phyloP scores from a whole-genome alignment of 2,797 vertebrate species.

The Macropus fuliginosus region DNA sequence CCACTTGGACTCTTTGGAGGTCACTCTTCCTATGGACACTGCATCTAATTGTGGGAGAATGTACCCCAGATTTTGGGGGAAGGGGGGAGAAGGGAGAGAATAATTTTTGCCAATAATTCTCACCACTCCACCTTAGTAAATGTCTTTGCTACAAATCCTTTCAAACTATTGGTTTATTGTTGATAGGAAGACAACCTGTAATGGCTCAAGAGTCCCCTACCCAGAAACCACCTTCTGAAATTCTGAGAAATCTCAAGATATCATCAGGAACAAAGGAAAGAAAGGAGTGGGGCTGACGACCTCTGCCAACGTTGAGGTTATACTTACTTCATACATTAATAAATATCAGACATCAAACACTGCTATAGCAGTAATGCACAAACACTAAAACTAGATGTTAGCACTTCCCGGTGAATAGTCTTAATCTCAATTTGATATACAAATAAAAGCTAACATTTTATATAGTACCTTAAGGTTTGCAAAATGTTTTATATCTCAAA shows the following conservation, averaged over 20 bases:
- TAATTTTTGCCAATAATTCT: neutral
- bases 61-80: neutral
- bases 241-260: too few species aligned
- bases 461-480: neutral
- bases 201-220: neutral
- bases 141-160: neutral
- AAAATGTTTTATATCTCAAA: conserved; percentile 40
- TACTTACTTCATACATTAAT: conserved; percentile 27
- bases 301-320: too few species aligned
- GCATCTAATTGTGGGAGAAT: neutral
- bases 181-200: neutral
- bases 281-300: too few species aligned
- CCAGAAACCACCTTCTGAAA: too few species aligned
- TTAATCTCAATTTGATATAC: conserved; percentile 31
- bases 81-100: neutral
- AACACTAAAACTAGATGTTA: conserved; percentile 40
- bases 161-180: neutral
- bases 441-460: neutral
- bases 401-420: conserved; percentile 18
- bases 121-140: neutral
- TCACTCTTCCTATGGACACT: neutral
- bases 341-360: conserved; percentile 30
- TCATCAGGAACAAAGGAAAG: too few species aligned
- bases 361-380: conserved; percentile 10
- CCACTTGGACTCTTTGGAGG: neutral